These are phyloP conservation scores for Formicarius rufipectus DNA, from an alignment of 2,113 vertebrate species.

Conservation along the genomic window DNA sequence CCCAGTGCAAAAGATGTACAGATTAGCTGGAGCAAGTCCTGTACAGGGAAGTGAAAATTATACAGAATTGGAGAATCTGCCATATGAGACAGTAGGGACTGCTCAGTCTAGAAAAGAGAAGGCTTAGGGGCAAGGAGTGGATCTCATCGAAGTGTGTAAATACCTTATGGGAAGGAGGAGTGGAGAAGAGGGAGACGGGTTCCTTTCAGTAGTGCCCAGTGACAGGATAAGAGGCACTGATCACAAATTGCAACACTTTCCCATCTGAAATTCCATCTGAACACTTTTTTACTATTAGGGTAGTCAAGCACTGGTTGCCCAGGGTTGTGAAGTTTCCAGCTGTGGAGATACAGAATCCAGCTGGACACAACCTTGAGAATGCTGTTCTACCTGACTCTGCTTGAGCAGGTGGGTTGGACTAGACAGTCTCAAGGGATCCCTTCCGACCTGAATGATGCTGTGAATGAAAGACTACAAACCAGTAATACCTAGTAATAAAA, in stretches of 20 bases:
- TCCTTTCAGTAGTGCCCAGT: not conserved
- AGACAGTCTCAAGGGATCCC: not conserved
- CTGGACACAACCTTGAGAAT: not conserved
- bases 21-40: not conserved
- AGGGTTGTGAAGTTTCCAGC: not conserved
- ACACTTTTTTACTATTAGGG: not conserved
- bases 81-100: not conserved
- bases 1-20: not conserved
- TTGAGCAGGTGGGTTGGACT: not conserved
- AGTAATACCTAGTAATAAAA: not conserved
- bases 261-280: not conserved
- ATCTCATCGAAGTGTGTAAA: not conserved
- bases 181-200: not conserved
- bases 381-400: not conserved
- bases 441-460: not conserved
- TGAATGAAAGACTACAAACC: not conserved
- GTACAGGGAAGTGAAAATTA: not conserved
- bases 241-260: not conserved
- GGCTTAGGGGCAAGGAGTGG: rapidly evolving
- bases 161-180: not conserved
- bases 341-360: not conserved
- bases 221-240: not conserved
- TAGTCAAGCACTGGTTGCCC: not conserved
- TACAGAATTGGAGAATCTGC: not conserved
- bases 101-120: not conserved